Base-by-base conservation (phyloP, 2,888 invertebrate genomes). In the Augochlorella aurata region DNA sequence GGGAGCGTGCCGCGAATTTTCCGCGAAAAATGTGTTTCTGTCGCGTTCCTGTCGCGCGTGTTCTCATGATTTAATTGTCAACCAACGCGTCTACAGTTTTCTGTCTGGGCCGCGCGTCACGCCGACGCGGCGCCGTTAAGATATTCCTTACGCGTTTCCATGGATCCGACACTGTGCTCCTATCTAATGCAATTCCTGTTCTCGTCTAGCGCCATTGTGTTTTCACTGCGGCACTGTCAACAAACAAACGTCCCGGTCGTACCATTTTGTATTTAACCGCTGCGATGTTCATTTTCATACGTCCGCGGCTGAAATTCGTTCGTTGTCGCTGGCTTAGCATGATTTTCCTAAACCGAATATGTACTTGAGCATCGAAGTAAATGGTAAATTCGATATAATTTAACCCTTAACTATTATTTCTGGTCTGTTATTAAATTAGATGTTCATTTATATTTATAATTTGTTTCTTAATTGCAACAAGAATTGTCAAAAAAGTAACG, bases 121-220 rank as follows among this genome's bases (percentile, higher is more conserved):
- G 65, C n/a, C 24, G 50, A 14, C 38, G 24, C 50, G 38, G n/a
- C 38, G 24, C 29, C 29, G 68, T 68, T 68, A 38, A 18, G 10
- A n/a, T 18, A 63, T 63, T 63, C 18, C 18, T 63, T 18, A 38
- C 9, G 18, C 63, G 38, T 63, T 63, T 63, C 63, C 38, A 63
- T n/a, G 63, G 63, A 65, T 44, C 12, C 63, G 38, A 63, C 29
- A 65, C n/a, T 44, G 38, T n/a, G 44, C 5, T 38, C 65, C 10
- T 7, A n/a, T 65, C 65, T 38, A n/a, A n/a, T 65, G 44, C 65
- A 44, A 65, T 65, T 44, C 44, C 65, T 65, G 65, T 44, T n/a
- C 65, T 44, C 65, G 65, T 65, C 44, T 12, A 44, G n/a, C 44
- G n/a, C n/a, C 44, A 63, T 63, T 63, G 65, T 44, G n/a, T 44